phyloP scores from a whole-genome alignment of 2,113 vertebrate genomes.

The Tupaia chinensis region DNA sequence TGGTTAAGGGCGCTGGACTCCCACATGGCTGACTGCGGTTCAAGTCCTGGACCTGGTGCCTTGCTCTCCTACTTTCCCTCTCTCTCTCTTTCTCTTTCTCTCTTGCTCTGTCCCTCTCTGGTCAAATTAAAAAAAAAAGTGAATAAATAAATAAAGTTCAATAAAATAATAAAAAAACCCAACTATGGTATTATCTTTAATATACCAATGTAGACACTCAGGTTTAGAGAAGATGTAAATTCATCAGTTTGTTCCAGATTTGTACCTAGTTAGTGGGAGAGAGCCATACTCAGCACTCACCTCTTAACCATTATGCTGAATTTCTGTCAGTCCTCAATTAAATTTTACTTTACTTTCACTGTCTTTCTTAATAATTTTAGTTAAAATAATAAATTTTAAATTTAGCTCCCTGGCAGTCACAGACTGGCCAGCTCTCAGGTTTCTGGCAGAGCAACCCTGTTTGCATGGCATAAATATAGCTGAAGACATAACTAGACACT shows the following conservation, averaged over 20 bases:
- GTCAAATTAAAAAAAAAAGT: too few species aligned
- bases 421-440: conserved; percentile 41
- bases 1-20: too few species aligned
- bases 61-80: too few species aligned
- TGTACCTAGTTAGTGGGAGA: neutral
- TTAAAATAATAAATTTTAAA: conserved; percentile 63
- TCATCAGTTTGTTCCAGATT: neutral
- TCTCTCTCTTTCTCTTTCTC: too few species aligned
- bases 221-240: neutral
- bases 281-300: neutral
- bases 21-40: too few species aligned
- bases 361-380: conserved; percentile 56
- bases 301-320: neutral
- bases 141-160: too few species aligned
- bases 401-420: conserved; percentile 51
- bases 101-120: too few species aligned
- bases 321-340: neutral
- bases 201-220: neutral
- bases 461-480: conserved; percentile 73
- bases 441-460: conserved; percentile 43
- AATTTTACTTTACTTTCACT: neutral
- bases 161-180: too few species aligned
- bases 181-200: neutral
- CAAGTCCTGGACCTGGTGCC: too few species aligned
- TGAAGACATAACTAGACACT: conserved; percentile 71